Base-by-base conservation (phyloP, 2,113 vertebrate species). In the Rhineura floridana region DNA sequence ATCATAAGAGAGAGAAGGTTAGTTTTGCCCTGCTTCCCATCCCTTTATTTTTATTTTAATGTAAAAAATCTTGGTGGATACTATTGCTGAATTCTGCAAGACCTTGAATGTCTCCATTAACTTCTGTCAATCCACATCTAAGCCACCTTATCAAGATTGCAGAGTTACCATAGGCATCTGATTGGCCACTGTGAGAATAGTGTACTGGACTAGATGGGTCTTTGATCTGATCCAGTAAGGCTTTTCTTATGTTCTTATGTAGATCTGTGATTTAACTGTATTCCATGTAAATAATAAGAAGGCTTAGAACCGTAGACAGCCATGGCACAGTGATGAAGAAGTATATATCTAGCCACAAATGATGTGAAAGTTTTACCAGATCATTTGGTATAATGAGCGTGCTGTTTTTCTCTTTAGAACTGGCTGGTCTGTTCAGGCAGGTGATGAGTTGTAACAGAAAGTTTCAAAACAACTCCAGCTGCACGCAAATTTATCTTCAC, bases 241-340 rank as follows among this genome's bases (percentile, higher is more conserved):
- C 55, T 59, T n/a, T n/a, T n/a, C 55, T 50, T 59, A 21, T 59
- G 55, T 52, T 52, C 50, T 52, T 52, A 52, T 21, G 15, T 19
- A 59, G 2, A 65, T 11, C 1, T 89, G 7, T 59, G 73, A 88
- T 69, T 63, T 12, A 89, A 67, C 73, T 33, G 8, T 80, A 4
- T 42, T 81, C 0, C 36, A 30, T 78, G 46, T 21, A 39, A 86
- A 90, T 65, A 73, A 86, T 91, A 90, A 3, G 8, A 78, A 81
- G 36, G 7, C 59, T 28, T 69, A 10, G 0, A 6, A 77, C 10
- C 52, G 70, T 72, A 12, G 42, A 46, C 44, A 46, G 73, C 50
- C 50, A 19, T 78, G 42, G 30, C 48, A 21, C 1, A 79, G 33
- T 33, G 36, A 17, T 30, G 46, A 5, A 21, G 50, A 52, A 19